A percentile compares a stretch with the other conserved stretches of the same genome.
Evolutionary conservation across 2,113 vertebrate species (phyloP).

Genomic region (Cariama cristata): DNA sequence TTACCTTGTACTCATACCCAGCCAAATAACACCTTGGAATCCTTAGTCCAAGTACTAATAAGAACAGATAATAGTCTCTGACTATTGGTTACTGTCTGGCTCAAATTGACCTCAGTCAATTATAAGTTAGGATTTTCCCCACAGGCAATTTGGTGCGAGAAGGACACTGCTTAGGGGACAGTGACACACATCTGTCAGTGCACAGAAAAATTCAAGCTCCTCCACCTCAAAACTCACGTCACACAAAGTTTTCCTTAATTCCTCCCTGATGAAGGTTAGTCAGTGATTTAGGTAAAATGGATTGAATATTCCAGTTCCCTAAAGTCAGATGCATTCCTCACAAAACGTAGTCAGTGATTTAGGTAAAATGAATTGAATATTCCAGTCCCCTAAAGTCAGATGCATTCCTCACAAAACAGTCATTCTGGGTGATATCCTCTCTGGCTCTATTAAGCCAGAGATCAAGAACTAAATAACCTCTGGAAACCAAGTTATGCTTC

Average conservation of each 20-base stretch:
- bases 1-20: not conserved
- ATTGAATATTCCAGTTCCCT: not conserved
- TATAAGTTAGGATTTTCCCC: not conserved
- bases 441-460: not conserved
- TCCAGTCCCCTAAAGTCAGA: not conserved
- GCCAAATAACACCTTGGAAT: not conserved
- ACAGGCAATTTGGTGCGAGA: not conserved
- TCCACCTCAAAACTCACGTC: not conserved
- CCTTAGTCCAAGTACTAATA: not conserved
- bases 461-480: not conserved
- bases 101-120: not conserved
- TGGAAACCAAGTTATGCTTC: not conserved
- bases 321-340: not conserved
- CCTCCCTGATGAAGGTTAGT: not conserved
- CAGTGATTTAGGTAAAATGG: not conserved
- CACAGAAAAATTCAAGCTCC: not conserved
- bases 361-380: not conserved
- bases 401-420: not conserved
- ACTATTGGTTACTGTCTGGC: not conserved
- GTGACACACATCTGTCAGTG: not conserved
- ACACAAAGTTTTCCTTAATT: not conserved
- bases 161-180: not conserved
- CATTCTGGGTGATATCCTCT: not conserved
- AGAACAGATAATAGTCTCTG: not conserved
- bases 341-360: not conserved